Evolutionary conservation across 2,888 invertebrate species (phyloP).

Genomic region (Lasioglossum vierecki): DNA sequence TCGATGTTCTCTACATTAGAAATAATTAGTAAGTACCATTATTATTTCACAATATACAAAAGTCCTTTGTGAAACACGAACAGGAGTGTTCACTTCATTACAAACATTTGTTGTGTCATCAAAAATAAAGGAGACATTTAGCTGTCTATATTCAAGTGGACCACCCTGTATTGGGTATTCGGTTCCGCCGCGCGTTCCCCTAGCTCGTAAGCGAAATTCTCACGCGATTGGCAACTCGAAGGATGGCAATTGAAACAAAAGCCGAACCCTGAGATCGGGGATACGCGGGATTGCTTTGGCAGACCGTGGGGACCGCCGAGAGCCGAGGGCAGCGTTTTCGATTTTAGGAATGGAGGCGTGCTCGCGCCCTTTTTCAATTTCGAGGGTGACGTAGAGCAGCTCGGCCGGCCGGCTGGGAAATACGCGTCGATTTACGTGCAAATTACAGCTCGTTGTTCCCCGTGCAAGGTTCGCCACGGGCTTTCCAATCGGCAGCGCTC

Average conservation of each 20-base stretch:
- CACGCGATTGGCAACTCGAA: constrained; percentile 10
- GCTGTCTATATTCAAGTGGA: too few species aligned
- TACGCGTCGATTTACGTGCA: constrained; percentile 67
- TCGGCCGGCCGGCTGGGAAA: constrained; percentile 37
- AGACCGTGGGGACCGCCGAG: not conserved
- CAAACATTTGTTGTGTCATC: too few species aligned
- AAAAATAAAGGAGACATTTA: too few species aligned
- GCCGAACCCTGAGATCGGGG: constrained; percentile 3
- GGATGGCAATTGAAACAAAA: constrained; percentile 27
- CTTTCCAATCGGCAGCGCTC: constrained; percentile 52
- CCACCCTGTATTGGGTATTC: not conserved
- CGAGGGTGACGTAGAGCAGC: constrained; percentile 17
- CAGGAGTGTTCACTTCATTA: too few species aligned
- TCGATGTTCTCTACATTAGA: too few species aligned
- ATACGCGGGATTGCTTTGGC: not conserved
- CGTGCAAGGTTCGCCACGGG: constrained; percentile 17
- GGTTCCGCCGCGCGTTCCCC: not conserved
- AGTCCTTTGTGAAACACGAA: too few species aligned
- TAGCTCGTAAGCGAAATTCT: constrained; percentile 8
- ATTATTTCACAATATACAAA: too few species aligned
- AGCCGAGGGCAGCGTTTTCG: constrained; percentile 7
- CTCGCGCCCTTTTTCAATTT: constrained; percentile 42
- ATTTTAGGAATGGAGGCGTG: constrained; percentile 21
- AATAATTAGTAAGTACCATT: too few species aligned
- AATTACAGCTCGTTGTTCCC: constrained; percentile 56